A percentile compares a stretch with the other conserved stretches of the same genome.
phyloP scores from a whole-genome alignment of 2,113 vertebrate species.

The Felis catus region F.catus_Fca126_mat1.0 CM031419.1:37079001-37079500 shows the following conservation, averaged over 20 bases:
- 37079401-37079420: too few species aligned
- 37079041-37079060: neutral
- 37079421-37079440: too few species aligned
- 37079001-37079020: slow-evolving; percentile 1
- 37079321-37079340: slow-evolving; percentile 5
- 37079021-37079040: neutral
- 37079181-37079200: too few species aligned
- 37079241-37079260: neutral
- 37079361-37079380: neutral
- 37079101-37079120: slow-evolving; percentile 16
- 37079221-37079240: neutral
- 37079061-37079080: slow-evolving; percentile 23
- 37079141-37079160: neutral
- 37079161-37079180: neutral
- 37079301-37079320: slow-evolving; percentile 3
- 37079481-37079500: too few species aligned
- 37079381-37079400: slow-evolving; percentile 77
- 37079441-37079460: too few species aligned
- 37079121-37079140: slow-evolving; percentile 14
- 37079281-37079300: too few species aligned
- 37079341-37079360: neutral
- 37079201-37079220: neutral
- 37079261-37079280: neutral
- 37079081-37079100: neutral
- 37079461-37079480: too few species aligned